A percentile compares a stretch with the other conserved stretches of the same genome.
Evolutionary conservation across 2,113 vertebrate genomes (phyloP).

Genomic region (Leptosomus discolor): DNA sequence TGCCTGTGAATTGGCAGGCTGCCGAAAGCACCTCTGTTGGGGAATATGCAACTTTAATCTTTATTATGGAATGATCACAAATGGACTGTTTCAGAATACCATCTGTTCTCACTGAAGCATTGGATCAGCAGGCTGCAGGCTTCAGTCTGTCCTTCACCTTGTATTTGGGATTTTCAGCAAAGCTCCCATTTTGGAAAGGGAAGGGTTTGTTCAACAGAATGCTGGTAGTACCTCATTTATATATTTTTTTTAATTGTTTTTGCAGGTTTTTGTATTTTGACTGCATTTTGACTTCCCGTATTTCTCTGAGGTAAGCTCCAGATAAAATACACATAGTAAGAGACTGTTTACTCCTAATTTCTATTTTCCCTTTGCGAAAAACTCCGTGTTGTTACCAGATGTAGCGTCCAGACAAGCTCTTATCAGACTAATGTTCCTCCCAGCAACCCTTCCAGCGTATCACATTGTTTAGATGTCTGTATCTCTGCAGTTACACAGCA

Average conservation of each 20-base stretch:
- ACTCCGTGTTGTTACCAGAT: not conserved
- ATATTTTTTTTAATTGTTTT: not conserved
- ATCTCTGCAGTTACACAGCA: not conserved
- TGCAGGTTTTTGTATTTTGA: no score
- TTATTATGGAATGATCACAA: slow-evolving; percentile 71
- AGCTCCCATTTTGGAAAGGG: slow-evolving; percentile 9
- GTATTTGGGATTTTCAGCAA: slow-evolving; percentile 5
- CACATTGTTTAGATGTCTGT: not conserved
- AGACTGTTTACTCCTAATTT: not conserved
- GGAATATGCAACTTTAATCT: slow-evolving; percentile 73
- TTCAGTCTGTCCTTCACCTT: slow-evolving; percentile 67
- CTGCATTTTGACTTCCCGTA: not conserved
- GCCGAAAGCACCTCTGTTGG: slow-evolving; percentile 57
- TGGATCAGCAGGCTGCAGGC: slow-evolving; percentile 39
- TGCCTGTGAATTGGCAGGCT: slow-evolving; percentile 45
- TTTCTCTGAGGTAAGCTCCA: not conserved
- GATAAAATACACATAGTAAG: not conserved
- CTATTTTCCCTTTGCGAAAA: not conserved
- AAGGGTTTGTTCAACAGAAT: not conserved
- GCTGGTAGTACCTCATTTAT: not conserved
- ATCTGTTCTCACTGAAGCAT: slow-evolving; percentile 76
- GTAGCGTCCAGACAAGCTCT: not conserved
- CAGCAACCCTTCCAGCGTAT: not conserved
- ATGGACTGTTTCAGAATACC: slow-evolving; percentile 67
- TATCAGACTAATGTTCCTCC: not conserved